Base-by-base conservation (phyloP, 2,888 invertebrate species). In the Andrena bicolor region DNA sequence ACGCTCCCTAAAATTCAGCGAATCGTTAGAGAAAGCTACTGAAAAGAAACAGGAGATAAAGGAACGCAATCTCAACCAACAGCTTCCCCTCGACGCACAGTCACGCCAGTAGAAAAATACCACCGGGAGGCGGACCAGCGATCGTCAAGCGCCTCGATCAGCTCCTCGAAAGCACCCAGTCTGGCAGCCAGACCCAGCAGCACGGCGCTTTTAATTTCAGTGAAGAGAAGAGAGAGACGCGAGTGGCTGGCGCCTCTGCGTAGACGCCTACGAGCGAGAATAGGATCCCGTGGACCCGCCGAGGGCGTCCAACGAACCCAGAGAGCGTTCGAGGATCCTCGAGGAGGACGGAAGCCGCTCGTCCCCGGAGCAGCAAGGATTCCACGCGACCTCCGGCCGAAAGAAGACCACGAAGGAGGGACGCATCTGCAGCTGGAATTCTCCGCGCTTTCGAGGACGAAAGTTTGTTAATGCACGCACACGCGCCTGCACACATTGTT, bases 191-290 rank as follows among this genome's bases (percentile, higher is more conserved):
- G n/a, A 30, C 16, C 32, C 49, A 70, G 73, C 66, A 66, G 28
- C 74, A 28, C 7, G 23, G 10, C 41, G 35, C 68, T 86, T 86
- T 86, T 72, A 79, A 84, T 86, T 86, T 65, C 86, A 86, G 86
- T 83, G 77, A 80, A 41, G 32, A 66, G 58, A 76, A 61, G 35
- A 70, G 49, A 49, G 30, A 51, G 23, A 60, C 23, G 66, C 23
- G 66, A 49, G n/a, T 51, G 48, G 10, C 20, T 23, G 56, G 23
- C 56, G 26, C 56, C 56, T 56, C 23, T 20, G 53, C 23, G 49
- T 48, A 20, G 35, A 28, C n/a, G 16, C 56, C 23, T 41, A 53
- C 26, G 35, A 6, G 58, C 48, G 13, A 66, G 10, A 41, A 10
- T 5, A 41, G 30, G 77, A 60, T 30, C 48, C 58, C 1, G n/a